A percentile compares a stretch with the other conserved stretches of the same genome.
Conservation (phyloP, 1,140 invertebrate species). For the Drosophila nasuta region DNA sequence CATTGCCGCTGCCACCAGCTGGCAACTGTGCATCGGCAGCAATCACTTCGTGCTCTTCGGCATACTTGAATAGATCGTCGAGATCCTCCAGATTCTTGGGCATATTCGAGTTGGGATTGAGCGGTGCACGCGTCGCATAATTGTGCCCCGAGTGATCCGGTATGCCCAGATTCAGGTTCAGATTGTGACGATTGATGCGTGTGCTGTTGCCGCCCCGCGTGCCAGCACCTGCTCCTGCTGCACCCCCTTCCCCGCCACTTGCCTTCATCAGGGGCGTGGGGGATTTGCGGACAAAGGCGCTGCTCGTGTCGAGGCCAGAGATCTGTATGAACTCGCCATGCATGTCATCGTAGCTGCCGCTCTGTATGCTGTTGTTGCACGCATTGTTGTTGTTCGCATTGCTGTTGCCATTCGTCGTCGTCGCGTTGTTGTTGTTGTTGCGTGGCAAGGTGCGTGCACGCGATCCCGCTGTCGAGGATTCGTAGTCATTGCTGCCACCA, state of each 20-base stretch:
- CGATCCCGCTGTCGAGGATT: constrained; percentile 53
- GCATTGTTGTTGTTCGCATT: constrained; percentile 74
- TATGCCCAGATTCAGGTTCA: constrained; percentile 81
- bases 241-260: neutral
- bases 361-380: constrained; percentile 71
- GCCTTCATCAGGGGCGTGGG: constrained; percentile 86
- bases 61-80: constrained; percentile 89
- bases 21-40: constrained; percentile 66
- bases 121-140: constrained; percentile 75
- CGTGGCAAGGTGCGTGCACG: constrained; percentile 71
- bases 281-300: constrained; percentile 86
- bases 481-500: constrained; percentile 66
- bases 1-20: constrained; percentile 52
- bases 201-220: neutral
- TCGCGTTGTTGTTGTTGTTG: constrained; percentile 79
- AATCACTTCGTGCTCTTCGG: constrained; percentile 87
- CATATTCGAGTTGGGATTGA: constrained; percentile 84
- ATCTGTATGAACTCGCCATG: constrained; percentile 83
- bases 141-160: constrained; percentile 84
- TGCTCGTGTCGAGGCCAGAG: constrained; percentile 86
- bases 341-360: constrained; percentile 80
- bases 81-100: constrained; percentile 89
- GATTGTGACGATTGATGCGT: constrained; percentile 61
- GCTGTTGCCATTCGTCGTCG: constrained; percentile 56
- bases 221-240: constrained; percentile 2